These are phyloP conservation scores for Carduelis carduelis DNA, from an alignment of 2,797 vertebrate species.

Conservation along the genomic window DNA sequence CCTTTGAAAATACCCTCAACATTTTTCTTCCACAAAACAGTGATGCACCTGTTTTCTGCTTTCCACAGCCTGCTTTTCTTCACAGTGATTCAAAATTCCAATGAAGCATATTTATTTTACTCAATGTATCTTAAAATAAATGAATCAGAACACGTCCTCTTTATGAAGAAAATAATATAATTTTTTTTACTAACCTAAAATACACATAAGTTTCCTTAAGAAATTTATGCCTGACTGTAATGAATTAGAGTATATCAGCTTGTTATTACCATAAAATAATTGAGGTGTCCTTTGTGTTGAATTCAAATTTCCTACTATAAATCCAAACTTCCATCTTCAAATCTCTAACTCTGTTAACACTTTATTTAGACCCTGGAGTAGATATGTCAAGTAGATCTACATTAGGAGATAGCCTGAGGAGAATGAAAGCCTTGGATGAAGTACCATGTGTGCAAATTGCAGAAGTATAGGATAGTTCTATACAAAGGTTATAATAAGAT, in stretches of 20 bases:
- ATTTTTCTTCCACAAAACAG: background rate
- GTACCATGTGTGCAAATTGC: background rate
- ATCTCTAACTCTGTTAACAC: background rate
- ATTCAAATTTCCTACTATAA: background rate
- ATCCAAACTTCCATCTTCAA: background rate
- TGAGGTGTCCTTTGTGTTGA: background rate
- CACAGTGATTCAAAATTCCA: background rate
- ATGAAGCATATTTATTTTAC: background rate
- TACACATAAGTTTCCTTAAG: background rate
- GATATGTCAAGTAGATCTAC: too few species aligned
- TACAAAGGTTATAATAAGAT: background rate
- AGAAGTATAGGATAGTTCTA: background rate
- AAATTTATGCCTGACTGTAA: background rate
- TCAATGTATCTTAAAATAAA: background rate
- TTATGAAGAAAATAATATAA: background rate
- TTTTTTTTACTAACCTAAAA: background rate
- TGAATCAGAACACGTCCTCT: background rate
- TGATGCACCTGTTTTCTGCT: background rate
- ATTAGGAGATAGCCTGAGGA: fast-evolving
- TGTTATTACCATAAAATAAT: background rate
- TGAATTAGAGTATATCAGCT: background rate
- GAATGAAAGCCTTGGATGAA: background rate
- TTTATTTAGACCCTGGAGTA: background rate
- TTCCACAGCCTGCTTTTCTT: background rate
- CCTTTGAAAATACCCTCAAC: background rate